phyloP scores from a whole-genome alignment of 2,888 invertebrate species.

The Lasioglossum figueresi region DNA sequence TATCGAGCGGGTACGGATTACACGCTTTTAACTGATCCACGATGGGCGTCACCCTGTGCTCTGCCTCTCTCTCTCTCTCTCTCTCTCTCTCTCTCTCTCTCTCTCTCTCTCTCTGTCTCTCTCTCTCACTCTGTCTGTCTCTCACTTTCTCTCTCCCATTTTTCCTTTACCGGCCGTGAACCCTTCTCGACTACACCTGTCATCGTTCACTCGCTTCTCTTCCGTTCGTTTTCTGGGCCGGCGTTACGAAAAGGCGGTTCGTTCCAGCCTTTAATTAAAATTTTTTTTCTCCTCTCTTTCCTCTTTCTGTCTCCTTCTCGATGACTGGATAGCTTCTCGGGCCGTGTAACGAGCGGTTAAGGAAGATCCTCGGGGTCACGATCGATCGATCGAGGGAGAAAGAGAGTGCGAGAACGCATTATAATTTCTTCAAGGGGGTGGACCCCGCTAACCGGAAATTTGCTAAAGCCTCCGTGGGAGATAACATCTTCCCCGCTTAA shows the following conservation, averaged over 20 bases:
- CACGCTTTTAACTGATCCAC: constrained; percentile 74
- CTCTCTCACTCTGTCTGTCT: too few relatives aligned
- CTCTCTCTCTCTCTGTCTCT: background rate
- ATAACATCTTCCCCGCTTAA: constrained; percentile 7
- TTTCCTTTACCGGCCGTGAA: constrained; percentile 10
- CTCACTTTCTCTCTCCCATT: background rate
- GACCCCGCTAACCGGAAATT: background rate
- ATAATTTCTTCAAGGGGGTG: constrained; percentile 1
- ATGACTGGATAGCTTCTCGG: background rate
- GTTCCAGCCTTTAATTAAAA: constrained; percentile 66
- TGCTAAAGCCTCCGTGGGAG: background rate
- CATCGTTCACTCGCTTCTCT: constrained; percentile 34
- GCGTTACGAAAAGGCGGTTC: constrained; percentile 53
- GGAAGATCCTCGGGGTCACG: background rate
- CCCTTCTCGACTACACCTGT: constrained; percentile 29
- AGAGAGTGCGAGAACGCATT: background rate
- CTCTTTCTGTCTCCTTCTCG: background rate
- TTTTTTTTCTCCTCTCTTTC: constrained; percentile 15
- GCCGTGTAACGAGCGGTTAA: background rate
- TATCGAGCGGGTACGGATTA: constrained; percentile 76
- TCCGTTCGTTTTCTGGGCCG: background rate
- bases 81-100: background rate
- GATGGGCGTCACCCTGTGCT: constrained; percentile 55
- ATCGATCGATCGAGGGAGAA: constrained; percentile 30
- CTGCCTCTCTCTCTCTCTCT: background rate